These are phyloP conservation scores for Dysmachus trigonus DNA, from an alignment of 2,888 invertebrate species.

Conservation along the genomic window DNA sequence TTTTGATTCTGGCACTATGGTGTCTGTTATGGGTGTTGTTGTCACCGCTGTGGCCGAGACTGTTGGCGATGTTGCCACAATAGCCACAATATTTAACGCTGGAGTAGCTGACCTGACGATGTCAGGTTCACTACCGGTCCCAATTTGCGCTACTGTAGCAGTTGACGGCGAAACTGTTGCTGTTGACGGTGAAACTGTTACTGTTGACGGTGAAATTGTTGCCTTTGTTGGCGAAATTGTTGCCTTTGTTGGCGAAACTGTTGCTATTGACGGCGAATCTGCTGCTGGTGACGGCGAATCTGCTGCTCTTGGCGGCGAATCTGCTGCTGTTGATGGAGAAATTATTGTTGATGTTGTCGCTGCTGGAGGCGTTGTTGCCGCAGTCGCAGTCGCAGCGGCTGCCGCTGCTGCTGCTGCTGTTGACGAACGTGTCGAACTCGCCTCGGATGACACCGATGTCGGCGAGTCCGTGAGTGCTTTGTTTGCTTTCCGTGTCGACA, in stretches of 20 bases:
- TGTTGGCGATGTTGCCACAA: slow-evolving; percentile 20
- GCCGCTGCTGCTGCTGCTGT: background rate
- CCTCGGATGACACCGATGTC: slow-evolving; percentile 4
- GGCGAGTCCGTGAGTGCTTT: slow-evolving; percentile 29
- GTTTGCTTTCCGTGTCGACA: slow-evolving; percentile 35
- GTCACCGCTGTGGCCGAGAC: too few species aligned
- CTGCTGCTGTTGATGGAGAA: slow-evolving; percentile 13
- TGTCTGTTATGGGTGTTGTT: background rate
- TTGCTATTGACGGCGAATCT: background rate
- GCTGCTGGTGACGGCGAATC: background rate
- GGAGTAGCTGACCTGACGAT: background rate
- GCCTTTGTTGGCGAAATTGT: background rate
- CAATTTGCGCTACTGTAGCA: background rate
- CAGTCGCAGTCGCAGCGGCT: background rate
- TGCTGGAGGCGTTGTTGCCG: background rate
- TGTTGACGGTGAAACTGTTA: background rate
- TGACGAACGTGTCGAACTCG: slow-evolving; percentile 45
- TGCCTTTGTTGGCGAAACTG: background rate
- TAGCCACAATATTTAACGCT: background rate
- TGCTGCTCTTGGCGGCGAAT: background rate
- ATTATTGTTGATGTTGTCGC: background rate
- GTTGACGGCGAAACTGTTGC: background rate
- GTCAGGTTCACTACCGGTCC: background rate
- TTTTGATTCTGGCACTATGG: background rate
- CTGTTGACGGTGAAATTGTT: background rate